A percentile compares a stretch with the other conserved stretches of the same genome.
phyloP scores from a whole-genome alignment of 35 echinoderm and acorn worm species.

The Patiria miniata region DNA sequence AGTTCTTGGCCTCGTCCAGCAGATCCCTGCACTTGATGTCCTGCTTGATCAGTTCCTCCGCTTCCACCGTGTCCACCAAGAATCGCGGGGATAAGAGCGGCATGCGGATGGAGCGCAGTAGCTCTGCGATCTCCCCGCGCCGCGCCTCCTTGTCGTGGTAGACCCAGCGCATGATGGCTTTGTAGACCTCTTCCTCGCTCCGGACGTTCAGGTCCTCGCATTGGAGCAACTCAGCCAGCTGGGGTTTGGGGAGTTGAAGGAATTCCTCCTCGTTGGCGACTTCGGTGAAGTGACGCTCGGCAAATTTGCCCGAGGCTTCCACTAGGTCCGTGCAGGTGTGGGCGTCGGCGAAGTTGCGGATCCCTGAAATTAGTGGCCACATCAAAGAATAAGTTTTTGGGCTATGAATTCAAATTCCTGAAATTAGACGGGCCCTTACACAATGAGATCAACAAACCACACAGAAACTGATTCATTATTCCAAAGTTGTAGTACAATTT shows the following conservation, averaged over 20 bases:
- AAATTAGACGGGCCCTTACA: no score
- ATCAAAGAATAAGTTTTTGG: no score
- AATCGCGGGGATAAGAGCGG: conserved; percentile 70
- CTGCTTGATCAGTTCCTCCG: conserved; percentile 74
- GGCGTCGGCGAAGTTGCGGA: conserved; percentile 72
- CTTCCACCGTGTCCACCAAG: conserved; percentile 76
- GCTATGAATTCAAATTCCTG: no score
- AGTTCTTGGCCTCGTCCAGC: conserved; percentile 86
- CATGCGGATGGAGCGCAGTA: conserved; percentile 65
- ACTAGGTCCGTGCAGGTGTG: conserved; percentile 79
- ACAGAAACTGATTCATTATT: no score
- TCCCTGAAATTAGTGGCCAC: conserved; percentile 41
- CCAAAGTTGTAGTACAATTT: no score
- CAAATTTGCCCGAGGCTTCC: conserved; percentile 65
- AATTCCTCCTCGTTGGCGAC: conserved; percentile 83
- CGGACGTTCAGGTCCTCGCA: conserved; percentile 72
- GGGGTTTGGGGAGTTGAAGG: conserved; percentile 52
- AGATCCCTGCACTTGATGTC: conserved; percentile 82
- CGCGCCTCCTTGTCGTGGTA: conserved; percentile 75
- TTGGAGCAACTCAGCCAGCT: conserved; percentile 62
- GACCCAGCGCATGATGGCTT: conserved; percentile 82
- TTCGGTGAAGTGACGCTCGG: conserved; percentile 67
- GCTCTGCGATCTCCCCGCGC: conserved; percentile 46
- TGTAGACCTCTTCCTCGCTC: conserved; percentile 84
- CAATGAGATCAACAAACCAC: no score